Conservation (phyloP, 2,888 invertebrate species). For the Chrysolina oricalcia region DNA sequence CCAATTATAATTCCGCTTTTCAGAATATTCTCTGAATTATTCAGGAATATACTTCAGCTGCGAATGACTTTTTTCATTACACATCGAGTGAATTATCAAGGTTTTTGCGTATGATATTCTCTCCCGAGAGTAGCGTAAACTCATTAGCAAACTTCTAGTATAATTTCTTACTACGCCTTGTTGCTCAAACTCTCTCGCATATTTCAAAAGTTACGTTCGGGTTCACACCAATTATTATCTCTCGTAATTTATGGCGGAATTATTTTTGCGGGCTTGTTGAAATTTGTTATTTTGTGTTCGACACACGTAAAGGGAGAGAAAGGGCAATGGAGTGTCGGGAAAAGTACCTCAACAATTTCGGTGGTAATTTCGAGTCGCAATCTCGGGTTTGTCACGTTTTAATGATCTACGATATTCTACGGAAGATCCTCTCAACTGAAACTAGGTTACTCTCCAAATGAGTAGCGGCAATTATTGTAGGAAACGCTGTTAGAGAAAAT, state of each 20-base stretch:
- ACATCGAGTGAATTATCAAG: conserved; percentile 27
- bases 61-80: conserved; percentile 30
- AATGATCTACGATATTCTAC: background rate
- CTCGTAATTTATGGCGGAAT: conserved; percentile 35
- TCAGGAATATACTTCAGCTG: conserved; percentile 26
- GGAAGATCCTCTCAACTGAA: background rate
- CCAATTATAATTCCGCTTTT: conserved; percentile 5
- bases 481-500: too few species aligned
- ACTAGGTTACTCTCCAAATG: background rate
- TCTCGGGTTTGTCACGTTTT: conserved; percentile 9
- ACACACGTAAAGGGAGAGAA: background rate
- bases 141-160: conserved; percentile 51
- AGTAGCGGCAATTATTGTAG: too few species aligned
- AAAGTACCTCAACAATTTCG: conserved; percentile 1
- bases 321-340: conserved; percentile 6
- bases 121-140: conserved; percentile 50
- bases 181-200: conserved; percentile 39
- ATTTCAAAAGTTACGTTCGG: conserved; percentile 38
- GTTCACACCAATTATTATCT: conserved; percentile 45
- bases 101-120: conserved; percentile 52
- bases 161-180: conserved; percentile 48
- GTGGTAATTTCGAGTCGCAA: background rate
- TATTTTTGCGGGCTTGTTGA: conserved; percentile 28
- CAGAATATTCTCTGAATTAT: conserved; percentile 25
- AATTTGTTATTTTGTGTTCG: conserved; percentile 24